These are phyloP conservation scores for Oryctes rhinoceros DNA, from an alignment of 1,140 invertebrate genomes.

Conservation along the genomic window DNA sequence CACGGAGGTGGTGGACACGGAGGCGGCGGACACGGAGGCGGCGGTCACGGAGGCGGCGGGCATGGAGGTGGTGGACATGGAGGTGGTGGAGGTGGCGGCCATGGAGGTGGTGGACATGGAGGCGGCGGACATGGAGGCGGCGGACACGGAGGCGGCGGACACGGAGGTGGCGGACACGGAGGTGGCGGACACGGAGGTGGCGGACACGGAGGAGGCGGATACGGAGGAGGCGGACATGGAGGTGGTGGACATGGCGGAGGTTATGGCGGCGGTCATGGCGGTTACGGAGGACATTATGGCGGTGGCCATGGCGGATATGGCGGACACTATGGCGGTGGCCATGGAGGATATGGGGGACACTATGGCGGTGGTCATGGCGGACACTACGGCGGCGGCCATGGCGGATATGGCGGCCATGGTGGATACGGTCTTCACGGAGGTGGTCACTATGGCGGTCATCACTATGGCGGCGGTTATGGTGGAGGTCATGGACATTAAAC, in stretches of 20 bases:
- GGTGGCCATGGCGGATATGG: neutral
- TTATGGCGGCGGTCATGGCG: neutral
- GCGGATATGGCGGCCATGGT: neutral
- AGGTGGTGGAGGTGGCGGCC: neutral
- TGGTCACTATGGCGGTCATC: neutral
- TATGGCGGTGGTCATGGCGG: neutral
- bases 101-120: neutral
- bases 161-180: neutral
- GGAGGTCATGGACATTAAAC: slow-evolving; percentile 4
- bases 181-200: neutral
- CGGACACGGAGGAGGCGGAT: neutral
- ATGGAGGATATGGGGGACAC: neutral
- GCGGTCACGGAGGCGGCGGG: neutral
- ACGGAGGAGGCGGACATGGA: neutral
- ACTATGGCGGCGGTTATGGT: neutral
- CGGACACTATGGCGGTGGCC: neutral
- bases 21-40: neutral
- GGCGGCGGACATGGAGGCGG: neutral
- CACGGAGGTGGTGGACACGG: neutral
- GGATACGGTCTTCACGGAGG: neutral
- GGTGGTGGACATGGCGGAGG: neutral
- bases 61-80: neutral
- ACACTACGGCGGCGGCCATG: neutral
- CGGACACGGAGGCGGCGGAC: neutral
- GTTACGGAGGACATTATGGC: neutral